These are phyloP conservation scores for Laterallus jamaicensis DNA, from an alignment of 2,113 vertebrate species.

Conservation along the genomic window DNA sequence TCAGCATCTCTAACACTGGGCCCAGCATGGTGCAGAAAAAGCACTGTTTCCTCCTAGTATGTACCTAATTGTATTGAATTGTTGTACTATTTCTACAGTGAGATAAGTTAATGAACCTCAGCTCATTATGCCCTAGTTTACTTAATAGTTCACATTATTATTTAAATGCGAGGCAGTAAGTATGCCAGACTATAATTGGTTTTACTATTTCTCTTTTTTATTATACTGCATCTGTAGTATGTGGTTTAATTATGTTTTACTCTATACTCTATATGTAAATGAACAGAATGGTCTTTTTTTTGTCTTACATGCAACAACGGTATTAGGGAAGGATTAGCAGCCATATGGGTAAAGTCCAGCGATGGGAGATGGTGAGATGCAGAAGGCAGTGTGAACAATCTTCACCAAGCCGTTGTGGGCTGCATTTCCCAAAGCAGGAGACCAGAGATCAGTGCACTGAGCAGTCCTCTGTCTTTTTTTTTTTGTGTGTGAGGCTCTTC, in stretches of 20 bases:
- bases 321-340: neutral
- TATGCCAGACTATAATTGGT: conserved; percentile 64
- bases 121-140: conserved; percentile 70
- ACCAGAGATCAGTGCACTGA: neutral
- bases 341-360: neutral
- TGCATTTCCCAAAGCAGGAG: neutral
- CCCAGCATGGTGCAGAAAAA: conserved; percentile 25
- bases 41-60: neutral
- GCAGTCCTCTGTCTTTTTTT: neutral
- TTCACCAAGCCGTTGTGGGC: neutral
- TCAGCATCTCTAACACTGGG: neutral
- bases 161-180: conserved; percentile 69
- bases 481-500: neutral
- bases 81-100: conserved; percentile 49
- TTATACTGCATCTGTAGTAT: conserved; percentile 48
- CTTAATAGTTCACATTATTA: conserved; percentile 74
- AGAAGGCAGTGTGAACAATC: neutral
- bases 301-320: neutral
- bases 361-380: neutral
- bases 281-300: neutral
- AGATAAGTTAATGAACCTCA: conserved; percentile 72
- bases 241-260: conserved; percentile 65
- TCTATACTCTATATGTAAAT: conserved; percentile 47
- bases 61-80: conserved; percentile 65
- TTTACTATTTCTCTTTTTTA: conserved; percentile 61